Evolutionary conservation across 2,113 vertebrate genomes (phyloP).

Genomic region (Macquaria australasica): DNA sequence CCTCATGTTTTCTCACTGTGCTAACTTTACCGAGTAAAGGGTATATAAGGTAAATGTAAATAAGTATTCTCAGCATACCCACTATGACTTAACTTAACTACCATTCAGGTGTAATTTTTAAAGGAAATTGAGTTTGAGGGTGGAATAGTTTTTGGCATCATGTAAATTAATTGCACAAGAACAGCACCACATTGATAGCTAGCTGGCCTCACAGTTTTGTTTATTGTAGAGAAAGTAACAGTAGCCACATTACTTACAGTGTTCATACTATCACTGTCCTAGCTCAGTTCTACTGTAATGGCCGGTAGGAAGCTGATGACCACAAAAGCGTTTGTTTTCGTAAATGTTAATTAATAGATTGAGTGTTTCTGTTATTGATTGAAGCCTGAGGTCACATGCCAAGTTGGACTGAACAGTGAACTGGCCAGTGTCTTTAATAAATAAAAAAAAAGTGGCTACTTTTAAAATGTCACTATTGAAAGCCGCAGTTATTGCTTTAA

Average conservation of each 20-base stretch:
- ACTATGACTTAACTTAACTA: not conserved
- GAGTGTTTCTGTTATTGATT: not conserved
- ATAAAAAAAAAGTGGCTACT: not conserved
- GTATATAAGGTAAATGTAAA: not conserved
- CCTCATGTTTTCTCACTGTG: not conserved
- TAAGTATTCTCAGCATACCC: not conserved
- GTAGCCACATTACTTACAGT: not conserved
- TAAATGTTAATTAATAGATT: not conserved
- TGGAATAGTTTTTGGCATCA: not conserved
- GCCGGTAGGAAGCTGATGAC: no score
- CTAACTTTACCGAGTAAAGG: not conserved
- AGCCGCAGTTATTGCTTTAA: conserved; percentile 29
- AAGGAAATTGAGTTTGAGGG: not conserved
- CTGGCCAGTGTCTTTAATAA: conserved; percentile 3
- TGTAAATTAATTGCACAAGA: not conserved
- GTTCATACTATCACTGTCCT: not conserved
- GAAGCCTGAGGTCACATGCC: not conserved
- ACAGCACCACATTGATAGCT: not conserved
- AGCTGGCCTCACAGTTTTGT: not conserved
- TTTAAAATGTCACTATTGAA: conserved; percentile 29
- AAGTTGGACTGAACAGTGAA: conserved; percentile 8
- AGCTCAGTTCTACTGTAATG: not conserved
- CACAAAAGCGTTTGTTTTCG: not conserved
- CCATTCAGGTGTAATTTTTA: not conserved
- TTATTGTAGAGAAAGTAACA: not conserved